These are phyloP conservation scores for Gallinago jamesoni DNA, from an alignment of 2,113 vertebrate genomes.

Conservation along the genomic window DNA sequence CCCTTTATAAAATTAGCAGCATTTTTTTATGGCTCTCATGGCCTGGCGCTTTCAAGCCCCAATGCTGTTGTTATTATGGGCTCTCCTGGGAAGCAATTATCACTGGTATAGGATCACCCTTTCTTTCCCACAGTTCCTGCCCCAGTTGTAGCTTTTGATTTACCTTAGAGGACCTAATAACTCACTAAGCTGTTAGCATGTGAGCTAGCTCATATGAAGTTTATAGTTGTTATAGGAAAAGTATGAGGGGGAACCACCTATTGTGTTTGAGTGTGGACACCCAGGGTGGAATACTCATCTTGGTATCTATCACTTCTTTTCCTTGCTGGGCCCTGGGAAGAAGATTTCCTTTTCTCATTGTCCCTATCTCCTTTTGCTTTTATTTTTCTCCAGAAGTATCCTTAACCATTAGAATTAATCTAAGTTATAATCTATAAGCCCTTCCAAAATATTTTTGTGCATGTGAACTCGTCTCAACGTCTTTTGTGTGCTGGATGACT, in stretches of 20 bases:
- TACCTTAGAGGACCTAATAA: background rate
- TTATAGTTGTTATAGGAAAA: background rate
- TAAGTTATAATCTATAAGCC: background rate
- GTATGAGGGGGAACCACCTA: background rate
- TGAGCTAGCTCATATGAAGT: background rate
- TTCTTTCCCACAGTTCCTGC: background rate
- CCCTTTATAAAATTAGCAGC: background rate
- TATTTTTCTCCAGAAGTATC: background rate
- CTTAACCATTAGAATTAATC: background rate
- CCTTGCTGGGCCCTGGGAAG: background rate
- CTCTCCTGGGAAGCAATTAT: background rate
- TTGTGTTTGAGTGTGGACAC: background rate
- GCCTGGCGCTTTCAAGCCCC: background rate
- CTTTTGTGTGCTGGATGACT: background rate
- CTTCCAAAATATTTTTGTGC: background rate
- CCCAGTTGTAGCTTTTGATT: background rate
- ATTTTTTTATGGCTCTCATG: background rate
- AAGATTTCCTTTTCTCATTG: background rate
- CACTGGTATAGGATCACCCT: background rate
- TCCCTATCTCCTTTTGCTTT: background rate
- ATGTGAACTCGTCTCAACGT: background rate
- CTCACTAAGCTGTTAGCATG: background rate
- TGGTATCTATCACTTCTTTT: background rate
- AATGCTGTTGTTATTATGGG: background rate
- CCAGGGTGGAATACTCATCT: accelerated